Conservation (phyloP, 2,888 invertebrate species). For the Polymixis flavicincta region DNA sequence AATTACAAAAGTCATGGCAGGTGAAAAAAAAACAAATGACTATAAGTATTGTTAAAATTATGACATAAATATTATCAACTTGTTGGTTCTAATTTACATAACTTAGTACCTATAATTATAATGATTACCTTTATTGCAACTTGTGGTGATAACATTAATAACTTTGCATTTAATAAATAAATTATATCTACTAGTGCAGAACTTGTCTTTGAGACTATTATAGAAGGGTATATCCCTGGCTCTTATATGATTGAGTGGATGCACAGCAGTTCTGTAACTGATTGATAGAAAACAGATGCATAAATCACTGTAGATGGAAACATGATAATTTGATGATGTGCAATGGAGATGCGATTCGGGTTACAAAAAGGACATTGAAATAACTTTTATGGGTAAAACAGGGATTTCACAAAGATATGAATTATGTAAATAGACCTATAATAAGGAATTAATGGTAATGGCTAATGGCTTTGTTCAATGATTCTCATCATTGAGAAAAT, state of each 20-base stretch:
- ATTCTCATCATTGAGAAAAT: not conserved
- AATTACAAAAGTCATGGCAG: too few species aligned
- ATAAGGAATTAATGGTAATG: not conserved
- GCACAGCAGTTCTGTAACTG: not conserved
- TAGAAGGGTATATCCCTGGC: not conserved
- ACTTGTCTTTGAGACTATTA: not conserved
- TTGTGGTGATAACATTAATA: not conserved
- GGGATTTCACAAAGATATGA: fast-evolving
- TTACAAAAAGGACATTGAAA: not conserved
- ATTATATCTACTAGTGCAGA: not conserved
- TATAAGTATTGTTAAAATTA: too few species aligned
- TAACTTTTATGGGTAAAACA: not conserved
- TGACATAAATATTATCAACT: too few species aligned
- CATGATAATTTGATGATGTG: not conserved
- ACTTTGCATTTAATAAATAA: not conserved
- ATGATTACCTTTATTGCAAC: not conserved
- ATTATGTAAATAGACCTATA: not conserved
- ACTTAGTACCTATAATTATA: too few species aligned
- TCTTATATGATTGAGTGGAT: not conserved
- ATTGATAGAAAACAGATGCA: not conserved
- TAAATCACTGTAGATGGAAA: not conserved
- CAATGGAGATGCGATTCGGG: not conserved
- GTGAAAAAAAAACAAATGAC: too few species aligned
- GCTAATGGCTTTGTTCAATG: too few species aligned
- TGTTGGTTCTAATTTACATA: too few species aligned